Evolutionary conservation across 2,888 invertebrate species (phyloP).

Genomic region (Tuta absoluta): DNA sequence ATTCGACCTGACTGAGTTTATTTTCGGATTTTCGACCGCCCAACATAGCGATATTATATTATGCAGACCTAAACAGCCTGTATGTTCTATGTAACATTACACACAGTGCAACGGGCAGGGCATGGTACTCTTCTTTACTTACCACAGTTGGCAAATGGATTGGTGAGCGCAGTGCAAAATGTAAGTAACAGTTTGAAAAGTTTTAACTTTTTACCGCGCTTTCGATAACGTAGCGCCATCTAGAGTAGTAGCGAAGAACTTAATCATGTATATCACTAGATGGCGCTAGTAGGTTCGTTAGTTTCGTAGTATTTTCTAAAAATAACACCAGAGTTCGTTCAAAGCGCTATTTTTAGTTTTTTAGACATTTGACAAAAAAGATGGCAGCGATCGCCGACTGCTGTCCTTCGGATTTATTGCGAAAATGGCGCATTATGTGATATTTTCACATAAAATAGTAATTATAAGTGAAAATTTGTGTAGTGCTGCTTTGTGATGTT

Average conservation of each 20-base stretch:
- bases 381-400: conserved; percentile 80
- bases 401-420: conserved; percentile 76
- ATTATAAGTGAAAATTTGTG: conserved; percentile 77
- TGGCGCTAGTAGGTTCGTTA: conserved; percentile 51
- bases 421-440: conserved; percentile 80
- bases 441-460: conserved; percentile 74
- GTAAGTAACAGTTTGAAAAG: not conserved
- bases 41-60: no score
- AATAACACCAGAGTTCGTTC: conserved; percentile 81
- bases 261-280: conserved; percentile 45
- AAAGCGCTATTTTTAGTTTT: conserved; percentile 78
- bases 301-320: conserved; percentile 71
- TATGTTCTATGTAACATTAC: no score
- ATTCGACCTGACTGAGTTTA: no score
- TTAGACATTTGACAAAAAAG: conserved; percentile 82
- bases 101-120: no score
- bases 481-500: conserved; percentile 77
- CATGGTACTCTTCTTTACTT: no score
- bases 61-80: no score
- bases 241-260: conserved; percentile 30
- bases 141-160: no score
- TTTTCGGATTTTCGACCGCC: no score
- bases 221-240: conserved; percentile 44
- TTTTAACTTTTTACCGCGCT: not conserved
- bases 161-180: no score